phyloP scores from a whole-genome alignment of 2,113 vertebrate genomes.

The Reinhardtius hippoglossoides region DNA sequence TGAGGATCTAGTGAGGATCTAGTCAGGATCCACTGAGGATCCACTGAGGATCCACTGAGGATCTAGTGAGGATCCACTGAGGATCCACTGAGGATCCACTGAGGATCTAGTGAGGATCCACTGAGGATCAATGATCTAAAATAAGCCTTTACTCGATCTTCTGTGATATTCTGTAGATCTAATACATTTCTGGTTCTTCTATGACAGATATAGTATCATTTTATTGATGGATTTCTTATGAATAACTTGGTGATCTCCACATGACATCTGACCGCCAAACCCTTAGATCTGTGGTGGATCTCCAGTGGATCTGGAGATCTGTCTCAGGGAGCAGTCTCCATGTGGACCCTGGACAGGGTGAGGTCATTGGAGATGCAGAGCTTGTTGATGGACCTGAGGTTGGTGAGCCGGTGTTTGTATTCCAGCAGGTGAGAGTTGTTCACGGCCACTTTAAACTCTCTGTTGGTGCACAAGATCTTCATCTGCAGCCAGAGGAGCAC shows the following conservation, averaged over 20 bases:
- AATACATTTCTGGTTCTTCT: too few relatives aligned
- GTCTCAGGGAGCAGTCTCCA: slow-evolving; percentile 9
- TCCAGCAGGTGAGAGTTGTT: slow-evolving; percentile 39
- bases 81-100: too few relatives aligned
- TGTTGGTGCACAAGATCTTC: slow-evolving; percentile 58
- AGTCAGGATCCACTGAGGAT: too few relatives aligned
- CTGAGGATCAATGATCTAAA: too few relatives aligned
- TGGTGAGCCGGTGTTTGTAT: slow-evolving; percentile 31
- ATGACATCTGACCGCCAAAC: neutral
- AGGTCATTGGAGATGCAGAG: slow-evolving; percentile 47
- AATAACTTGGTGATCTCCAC: neutral
- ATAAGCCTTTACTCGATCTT: too few relatives aligned
- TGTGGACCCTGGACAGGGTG: slow-evolving; percentile 16
- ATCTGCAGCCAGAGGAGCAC: slow-evolving; percentile 50
- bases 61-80: neutral
- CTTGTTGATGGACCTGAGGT: slow-evolving; percentile 22
- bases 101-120: too few relatives aligned
- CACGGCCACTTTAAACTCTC: slow-evolving; percentile 37
- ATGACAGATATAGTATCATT: too few relatives aligned
- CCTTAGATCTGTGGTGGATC: neutral
- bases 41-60: neutral
- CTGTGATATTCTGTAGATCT: neutral
- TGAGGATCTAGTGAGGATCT: too few relatives aligned
- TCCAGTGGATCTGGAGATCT: neutral
- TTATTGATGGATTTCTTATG: neutral